Evolutionary conservation across 2,888 invertebrate species (phyloP), one percentile per base, ranked within the genome.

Genomic region (Synergus laeviventris): DNA sequence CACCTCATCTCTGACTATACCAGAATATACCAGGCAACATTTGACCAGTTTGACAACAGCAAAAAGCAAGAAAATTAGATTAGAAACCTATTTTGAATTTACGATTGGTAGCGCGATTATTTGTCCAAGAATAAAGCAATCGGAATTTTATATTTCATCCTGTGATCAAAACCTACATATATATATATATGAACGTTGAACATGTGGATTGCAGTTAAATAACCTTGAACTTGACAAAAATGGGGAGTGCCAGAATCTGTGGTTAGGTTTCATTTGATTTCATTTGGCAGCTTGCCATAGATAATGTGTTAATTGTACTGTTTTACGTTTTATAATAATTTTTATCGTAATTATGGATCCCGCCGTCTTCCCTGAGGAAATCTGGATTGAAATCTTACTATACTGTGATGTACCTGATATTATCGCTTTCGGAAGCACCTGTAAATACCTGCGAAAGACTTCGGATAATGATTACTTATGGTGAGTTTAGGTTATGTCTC

Each of bases 341-440:
- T 81, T 76, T 75, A 80, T 75, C 54, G 75, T 77, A 75, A 85
- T 81, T 81, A 91, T 91, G 91, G 91, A 91, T 89, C 90, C 91
- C 62, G 88, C 90, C 59, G 87, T 91, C 81, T 90, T 91, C 83
- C 91, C 91, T 56, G 91, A 91, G 79, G 91, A 91, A 83, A 91
- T 91, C 82, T 91, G 91, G 91, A 91, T 91, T 64, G 91, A 91
- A 83, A 91, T 91, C 79, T 87, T 91, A 77, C 85, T 89, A 64
- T 90, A 90, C 78, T 91, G 91, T 81, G 89, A 91, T 80, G 90
- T 91, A 86, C 89, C 89, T 86, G 91, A 91, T 82, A 90, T 91
- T 83, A 90, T 91, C 83, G 90, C 91, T 78, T 89, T 91, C 73
- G 89, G 90, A 76, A 89, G 87, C 83, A 91, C 90, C 75, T 91